These are phyloP conservation scores for Agriopis marginaria DNA, from an alignment of 2,888 invertebrate genomes.

Conservation along the genomic window DNA sequence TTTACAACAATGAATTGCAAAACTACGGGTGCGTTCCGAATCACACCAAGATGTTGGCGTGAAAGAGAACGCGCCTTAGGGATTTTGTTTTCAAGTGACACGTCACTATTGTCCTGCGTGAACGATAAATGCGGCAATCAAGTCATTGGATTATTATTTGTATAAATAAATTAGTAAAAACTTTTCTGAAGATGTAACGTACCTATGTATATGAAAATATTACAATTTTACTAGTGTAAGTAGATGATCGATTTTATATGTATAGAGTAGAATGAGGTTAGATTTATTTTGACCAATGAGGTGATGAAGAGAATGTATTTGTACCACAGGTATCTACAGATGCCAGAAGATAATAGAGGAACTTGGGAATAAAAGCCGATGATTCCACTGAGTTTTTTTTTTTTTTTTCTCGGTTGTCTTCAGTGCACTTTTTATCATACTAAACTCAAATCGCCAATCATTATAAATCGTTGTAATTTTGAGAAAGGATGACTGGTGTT, in stretches of 20 bases:
- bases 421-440: background rate
- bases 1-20: background rate
- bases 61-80: too few species aligned
- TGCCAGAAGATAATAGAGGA: constrained; percentile 10
- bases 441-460: background rate
- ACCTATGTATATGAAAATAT: constrained; percentile 9
- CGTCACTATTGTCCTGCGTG: background rate
- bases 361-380: background rate
- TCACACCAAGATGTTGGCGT: too few species aligned
- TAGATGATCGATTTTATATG: constrained; percentile 34
- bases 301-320: constrained; percentile 11
- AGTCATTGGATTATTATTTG: constrained; percentile 6
- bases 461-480: background rate
- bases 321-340: constrained; percentile 23
- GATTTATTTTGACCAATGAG: constrained; percentile 25
- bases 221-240: constrained; percentile 24
- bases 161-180: constrained; percentile 13
- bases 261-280: constrained; percentile 17
- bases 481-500: too few species aligned
- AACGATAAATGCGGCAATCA: background rate
- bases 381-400: background rate
- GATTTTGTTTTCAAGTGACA: too few species aligned
- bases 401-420: background rate
- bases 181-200: constrained; percentile 8
- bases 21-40: too few species aligned